Base-by-base conservation (phyloP, 30 jellyfish, hydroid and myxozoan genomes). In the Aurelia sp. region DNA sequence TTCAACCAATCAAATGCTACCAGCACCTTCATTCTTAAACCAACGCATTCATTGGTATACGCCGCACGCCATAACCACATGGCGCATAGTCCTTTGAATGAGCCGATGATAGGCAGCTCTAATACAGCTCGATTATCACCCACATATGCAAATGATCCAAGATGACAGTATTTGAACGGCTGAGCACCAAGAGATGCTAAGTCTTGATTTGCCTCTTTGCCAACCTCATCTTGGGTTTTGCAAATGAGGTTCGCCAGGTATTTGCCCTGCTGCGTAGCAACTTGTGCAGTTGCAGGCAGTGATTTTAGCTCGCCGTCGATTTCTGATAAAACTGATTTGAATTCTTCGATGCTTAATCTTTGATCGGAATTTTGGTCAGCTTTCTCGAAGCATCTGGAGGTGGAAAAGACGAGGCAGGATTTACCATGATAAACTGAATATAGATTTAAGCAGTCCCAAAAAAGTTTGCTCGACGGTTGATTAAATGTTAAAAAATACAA, bases 61-160 rank as follows among this genome's bases (percentile, higher is more conserved):
- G 96, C 92, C 50, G 96, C 96, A 31, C 96, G 75, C 98, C 98
- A 91, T 58, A 91, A 62, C 98, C 96, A 91, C 96, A 91, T 84
- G 55, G 98, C 85, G 19, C 78, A 87, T 19, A 78, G 77, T 12
- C 91, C 91, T 67, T 81, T 84, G 87, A 85, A 91, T 13, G 91
- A 67, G 17, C 98, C 98, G 16, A 91, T 60, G 16, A 83, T 24
- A 0, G 98, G 98, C 63, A 84, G 60, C 82, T 91, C 90, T 9
- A 91, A 85, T 30, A 91, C 98, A 4, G 98, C 98, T 27, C 93
- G 77, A 85, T 91, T 85, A 24, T 85, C 85, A 9, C 98, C 98
- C 13, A 91, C 96, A 44, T 91, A 91, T 2, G 96, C 98, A 78
- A 91, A 91, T 6, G 98, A 83, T 4, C 98, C 98, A 8, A 91